A percentile compares a stretch with the other conserved stretches of the same genome.
Conservation (phyloP, 2,797 vertebrate species). For the Avahi laniger region DNA sequence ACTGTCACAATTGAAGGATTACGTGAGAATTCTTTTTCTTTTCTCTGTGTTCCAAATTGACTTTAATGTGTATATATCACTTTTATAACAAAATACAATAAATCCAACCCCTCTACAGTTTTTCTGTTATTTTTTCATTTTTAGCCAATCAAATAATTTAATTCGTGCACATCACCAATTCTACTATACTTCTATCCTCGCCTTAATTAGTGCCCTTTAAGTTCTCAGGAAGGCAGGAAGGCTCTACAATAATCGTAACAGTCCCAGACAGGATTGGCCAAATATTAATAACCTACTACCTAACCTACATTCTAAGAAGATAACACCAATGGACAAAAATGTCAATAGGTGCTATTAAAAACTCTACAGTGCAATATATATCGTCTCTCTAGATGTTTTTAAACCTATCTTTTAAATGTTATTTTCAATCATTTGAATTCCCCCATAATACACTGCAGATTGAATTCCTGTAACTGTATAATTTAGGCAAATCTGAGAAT, state of each 20-base stretch:
- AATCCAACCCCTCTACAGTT: neutral
- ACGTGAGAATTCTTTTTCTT: neutral
- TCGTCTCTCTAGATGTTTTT: neutral
- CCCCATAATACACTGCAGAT: neutral
- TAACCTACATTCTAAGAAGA: neutral
- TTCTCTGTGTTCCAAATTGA: neutral
- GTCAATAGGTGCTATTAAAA: neutral
- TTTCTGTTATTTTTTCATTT: slow-evolving; percentile 18
- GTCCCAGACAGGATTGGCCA: neutral
- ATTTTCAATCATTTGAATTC: neutral
- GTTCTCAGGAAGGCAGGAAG: neutral
- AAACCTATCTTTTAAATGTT: neutral
- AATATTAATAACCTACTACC: neutral
- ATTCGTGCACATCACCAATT: neutral
- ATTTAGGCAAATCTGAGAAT: neutral
- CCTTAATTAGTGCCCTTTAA: neutral
- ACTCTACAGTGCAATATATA: neutral
- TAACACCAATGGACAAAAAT: neutral
- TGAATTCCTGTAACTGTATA: neutral
- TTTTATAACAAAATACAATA: neutral
- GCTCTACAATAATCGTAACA: neutral
- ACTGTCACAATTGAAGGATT: neutral
- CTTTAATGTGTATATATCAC: neutral
- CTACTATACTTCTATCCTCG: neutral
- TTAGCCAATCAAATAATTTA: neutral